These are phyloP conservation scores for Pelobates cultripes DNA, from an alignment of 2,797 vertebrate species.

Conservation along the genomic window DNA sequence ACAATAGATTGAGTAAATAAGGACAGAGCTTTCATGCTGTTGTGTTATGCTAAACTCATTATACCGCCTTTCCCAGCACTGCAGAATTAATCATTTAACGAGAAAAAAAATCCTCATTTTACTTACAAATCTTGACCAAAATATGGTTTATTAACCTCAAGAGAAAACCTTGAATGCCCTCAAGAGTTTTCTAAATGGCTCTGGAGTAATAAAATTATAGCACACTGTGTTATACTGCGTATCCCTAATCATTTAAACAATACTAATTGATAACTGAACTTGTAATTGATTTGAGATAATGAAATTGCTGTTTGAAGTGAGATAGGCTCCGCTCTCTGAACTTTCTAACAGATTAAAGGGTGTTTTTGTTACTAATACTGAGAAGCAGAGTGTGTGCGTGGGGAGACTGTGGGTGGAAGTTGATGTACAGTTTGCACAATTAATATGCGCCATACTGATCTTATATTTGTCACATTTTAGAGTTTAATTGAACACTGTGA, in stretches of 20 bases:
- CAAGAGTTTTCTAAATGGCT: slow-evolving; percentile 42
- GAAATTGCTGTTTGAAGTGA: slow-evolving; percentile 58
- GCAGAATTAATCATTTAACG: slow-evolving; percentile 32
- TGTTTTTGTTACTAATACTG: slow-evolving; percentile 59
- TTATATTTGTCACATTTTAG: slow-evolving; percentile 1
- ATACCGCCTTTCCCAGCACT: not conserved
- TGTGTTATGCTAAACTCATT: slow-evolving; percentile 22
- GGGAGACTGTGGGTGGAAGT: slow-evolving; percentile 32
- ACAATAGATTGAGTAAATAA: slow-evolving; percentile 12
- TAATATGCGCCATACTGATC: slow-evolving; percentile 51
- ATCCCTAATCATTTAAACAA: slow-evolving; percentile 41
- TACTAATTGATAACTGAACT: slow-evolving; percentile 68
- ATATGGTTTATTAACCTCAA: slow-evolving; percentile 57
- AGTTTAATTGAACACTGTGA: slow-evolving; percentile 5
- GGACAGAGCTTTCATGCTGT: slow-evolving; percentile 6
- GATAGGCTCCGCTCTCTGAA: slow-evolving; percentile 58
- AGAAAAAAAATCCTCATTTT: slow-evolving; percentile 17
- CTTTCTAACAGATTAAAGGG: slow-evolving; percentile 55
- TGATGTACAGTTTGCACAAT: slow-evolving; percentile 50
- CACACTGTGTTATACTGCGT: slow-evolving; percentile 38
- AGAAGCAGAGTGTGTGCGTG: slow-evolving; percentile 43
- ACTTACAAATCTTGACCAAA: slow-evolving; percentile 42
- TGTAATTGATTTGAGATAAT: slow-evolving; percentile 65
- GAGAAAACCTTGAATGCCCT: slow-evolving; percentile 36
- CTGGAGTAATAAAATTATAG: slow-evolving; percentile 60